phyloP scores from a whole-genome alignment of 2,888 invertebrate species.

The Andrena praecox region DNA sequence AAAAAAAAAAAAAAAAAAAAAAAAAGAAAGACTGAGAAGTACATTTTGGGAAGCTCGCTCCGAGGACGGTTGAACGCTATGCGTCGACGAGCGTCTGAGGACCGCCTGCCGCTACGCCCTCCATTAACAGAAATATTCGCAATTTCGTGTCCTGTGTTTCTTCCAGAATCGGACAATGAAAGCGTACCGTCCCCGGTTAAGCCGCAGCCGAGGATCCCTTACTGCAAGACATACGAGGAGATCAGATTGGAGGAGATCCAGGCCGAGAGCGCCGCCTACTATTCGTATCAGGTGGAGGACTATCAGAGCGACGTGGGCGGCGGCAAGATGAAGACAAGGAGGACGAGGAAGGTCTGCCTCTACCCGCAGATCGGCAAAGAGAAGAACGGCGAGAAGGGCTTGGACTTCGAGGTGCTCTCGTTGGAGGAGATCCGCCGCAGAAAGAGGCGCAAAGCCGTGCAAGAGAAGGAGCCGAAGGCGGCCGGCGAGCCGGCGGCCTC shows the following conservation, averaged over 20 bases:
- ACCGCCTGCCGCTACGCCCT: slow-evolving; percentile 7
- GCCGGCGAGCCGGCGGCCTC: neutral
- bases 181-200: slow-evolving; percentile 88
- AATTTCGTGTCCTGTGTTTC: slow-evolving; percentile 82
- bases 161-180: slow-evolving; percentile 93
- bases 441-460: slow-evolving; percentile 58
- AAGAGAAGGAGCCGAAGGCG: neutral
- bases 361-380: slow-evolving; percentile 53
- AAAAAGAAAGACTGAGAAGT: neutral
- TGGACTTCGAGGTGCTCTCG: slow-evolving; percentile 86
- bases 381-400: slow-evolving; percentile 42
- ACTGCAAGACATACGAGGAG: slow-evolving; percentile 89
- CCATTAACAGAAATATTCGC: slow-evolving; percentile 32
- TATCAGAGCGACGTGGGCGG: slow-evolving; percentile 64
- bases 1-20: neutral
- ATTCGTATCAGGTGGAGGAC: slow-evolving; percentile 87
- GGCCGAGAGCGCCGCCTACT: slow-evolving; percentile 90
- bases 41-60: neutral
- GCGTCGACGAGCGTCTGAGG: slow-evolving; percentile 30
- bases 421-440: slow-evolving; percentile 85
- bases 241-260: slow-evolving; percentile 90
- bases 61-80: slow-evolving; percentile 10
- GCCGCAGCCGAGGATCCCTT: slow-evolving; percentile 83
- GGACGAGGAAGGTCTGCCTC: slow-evolving; percentile 53
- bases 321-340: slow-evolving; percentile 78